Evolutionary conservation across 2,797 vertebrate genomes (phyloP).

Genomic region (Enteromius radiatus): DNA sequence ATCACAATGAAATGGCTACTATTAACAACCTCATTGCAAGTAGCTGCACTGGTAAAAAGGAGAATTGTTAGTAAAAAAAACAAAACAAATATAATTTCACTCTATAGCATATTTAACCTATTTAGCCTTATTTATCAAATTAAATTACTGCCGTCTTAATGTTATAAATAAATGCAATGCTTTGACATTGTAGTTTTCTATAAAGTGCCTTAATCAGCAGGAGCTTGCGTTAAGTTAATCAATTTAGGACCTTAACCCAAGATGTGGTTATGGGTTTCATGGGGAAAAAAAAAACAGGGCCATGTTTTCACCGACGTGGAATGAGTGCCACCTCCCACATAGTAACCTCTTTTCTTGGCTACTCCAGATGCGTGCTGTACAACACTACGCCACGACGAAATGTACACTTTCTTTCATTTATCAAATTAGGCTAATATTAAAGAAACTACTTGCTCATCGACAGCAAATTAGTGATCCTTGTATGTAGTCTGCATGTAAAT

Average conservation of each 20-base stretch:
- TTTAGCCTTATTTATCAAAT: not conserved
- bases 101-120: not conserved
- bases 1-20: not conserved
- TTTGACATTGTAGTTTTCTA: not conserved
- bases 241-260: not conserved
- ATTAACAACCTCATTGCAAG: not conserved
- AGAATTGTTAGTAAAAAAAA: not conserved
- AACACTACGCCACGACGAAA: slow-evolving; percentile 1
- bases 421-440: not conserved
- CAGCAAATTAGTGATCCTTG: slow-evolving; percentile 55
- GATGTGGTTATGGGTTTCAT: slow-evolving; percentile 14
- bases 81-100: not conserved
- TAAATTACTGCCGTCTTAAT: not conserved
- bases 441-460: slow-evolving; percentile 67
- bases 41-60: not conserved
- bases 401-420: not conserved
- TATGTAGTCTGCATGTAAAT: slow-evolving; percentile 52
- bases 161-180: not conserved
- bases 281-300: slow-evolving; percentile 60
- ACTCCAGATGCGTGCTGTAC: not conserved
- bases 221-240: slow-evolving; percentile 62
- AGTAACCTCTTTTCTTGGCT: not conserved
- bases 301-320: slow-evolving; percentile 32
- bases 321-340: slow-evolving; percentile 88
- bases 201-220: slow-evolving; percentile 65